Conservation (phyloP, 2,888 invertebrate genomes). For the Chrysolina americana region DNA sequence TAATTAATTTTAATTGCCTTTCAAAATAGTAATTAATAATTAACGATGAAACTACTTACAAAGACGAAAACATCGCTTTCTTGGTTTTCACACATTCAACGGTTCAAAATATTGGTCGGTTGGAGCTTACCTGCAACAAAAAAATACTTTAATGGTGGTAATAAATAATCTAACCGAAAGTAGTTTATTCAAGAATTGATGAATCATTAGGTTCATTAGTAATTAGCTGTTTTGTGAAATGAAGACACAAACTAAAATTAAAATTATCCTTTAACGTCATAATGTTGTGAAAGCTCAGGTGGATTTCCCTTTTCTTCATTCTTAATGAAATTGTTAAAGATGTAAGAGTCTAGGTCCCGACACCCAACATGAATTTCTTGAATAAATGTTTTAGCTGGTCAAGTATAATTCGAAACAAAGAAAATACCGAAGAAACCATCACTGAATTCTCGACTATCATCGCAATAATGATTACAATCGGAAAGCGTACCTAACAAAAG, state of each 20-base stretch:
- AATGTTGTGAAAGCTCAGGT: too few relatives aligned
- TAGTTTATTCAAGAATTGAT: too few relatives aligned
- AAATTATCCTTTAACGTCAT: too few relatives aligned
- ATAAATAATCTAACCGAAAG: not conserved
- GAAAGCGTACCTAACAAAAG: conserved; percentile 39
- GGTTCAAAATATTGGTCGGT: not conserved
- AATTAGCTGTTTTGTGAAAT: not conserved
- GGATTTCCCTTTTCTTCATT: too few relatives aligned
- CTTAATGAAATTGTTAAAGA: too few relatives aligned
- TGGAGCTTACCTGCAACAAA: conserved; percentile 24
- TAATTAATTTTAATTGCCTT: not conserved
- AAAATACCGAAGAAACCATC: not conserved
- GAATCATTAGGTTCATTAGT: too few relatives aligned
- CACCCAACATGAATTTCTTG: too few relatives aligned
- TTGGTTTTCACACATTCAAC: not conserved
- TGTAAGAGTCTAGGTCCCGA: too few relatives aligned
- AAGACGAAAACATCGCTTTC: not conserved
- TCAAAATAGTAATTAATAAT: not conserved
- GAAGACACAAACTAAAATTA: too few relatives aligned
- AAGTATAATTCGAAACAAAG: not conserved
- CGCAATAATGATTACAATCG: conserved; percentile 25
- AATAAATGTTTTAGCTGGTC: not conserved
- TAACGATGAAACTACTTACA: not conserved
- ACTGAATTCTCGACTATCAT: not conserved
- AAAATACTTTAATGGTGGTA: not conserved